phyloP scores from a whole-genome alignment of 2,113 vertebrate species.

The Psittacara wagleri region DNA sequence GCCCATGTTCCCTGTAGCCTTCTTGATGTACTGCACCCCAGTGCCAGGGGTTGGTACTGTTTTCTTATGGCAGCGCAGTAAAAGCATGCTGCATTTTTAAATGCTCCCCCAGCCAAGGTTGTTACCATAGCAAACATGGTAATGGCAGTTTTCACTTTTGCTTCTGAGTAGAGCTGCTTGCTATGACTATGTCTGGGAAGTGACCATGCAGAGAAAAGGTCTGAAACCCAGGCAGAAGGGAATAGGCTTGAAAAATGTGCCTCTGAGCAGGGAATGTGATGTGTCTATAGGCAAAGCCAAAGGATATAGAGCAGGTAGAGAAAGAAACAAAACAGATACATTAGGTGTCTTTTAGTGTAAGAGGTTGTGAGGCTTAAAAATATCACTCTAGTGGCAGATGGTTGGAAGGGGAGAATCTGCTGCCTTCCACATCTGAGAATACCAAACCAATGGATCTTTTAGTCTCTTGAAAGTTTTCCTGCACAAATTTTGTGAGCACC shows the following conservation, averaged over 20 bases:
- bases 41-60: neutral
- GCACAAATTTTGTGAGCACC: neutral
- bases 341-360: neutral
- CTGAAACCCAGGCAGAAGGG: neutral
- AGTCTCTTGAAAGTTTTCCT: conserved; percentile 16
- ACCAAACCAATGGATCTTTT: neutral
- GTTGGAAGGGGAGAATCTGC: neutral
- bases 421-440: neutral
- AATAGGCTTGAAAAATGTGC: neutral
- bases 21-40: neutral
- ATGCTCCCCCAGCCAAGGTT: neutral
- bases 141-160: neutral
- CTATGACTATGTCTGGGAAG: neutral
- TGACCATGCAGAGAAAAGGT: neutral
- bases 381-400: neutral
- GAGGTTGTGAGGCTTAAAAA: neutral
- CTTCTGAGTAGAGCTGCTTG: neutral
- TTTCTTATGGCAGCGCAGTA: neutral
- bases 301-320: neutral
- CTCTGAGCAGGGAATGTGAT: neutral
- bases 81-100: neutral
- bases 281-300: neutral
- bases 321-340: neutral
- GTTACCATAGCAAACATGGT: accelerated
- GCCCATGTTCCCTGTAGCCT: neutral